Base-by-base conservation (phyloP, 2,113 vertebrate genomes). In the Paradoxurus hermaphroditus region DNA sequence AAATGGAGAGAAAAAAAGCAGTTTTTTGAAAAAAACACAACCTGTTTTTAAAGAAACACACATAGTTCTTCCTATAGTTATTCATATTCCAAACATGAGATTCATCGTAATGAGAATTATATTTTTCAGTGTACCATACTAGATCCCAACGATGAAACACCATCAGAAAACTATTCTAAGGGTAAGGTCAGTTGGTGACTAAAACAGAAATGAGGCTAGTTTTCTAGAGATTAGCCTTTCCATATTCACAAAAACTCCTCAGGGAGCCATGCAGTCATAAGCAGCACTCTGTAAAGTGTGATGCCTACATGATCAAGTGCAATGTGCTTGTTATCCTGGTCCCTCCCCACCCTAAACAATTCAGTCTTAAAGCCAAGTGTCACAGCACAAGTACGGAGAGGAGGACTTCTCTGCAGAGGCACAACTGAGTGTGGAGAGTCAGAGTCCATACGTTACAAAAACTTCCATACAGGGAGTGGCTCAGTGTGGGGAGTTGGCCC, bases 11-110 rank as follows among this genome's bases (percentile, higher is more conserved):
- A 15, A 46, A 81, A 75, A 79, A 81, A 10, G 73, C 31, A 4
- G 9, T 79, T 83, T 91, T 88, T 27, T 21, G n/a, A 65, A 31
- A 85, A 34, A 29, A 82, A 96, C 19, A 89, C 91, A 88, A 75
- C 16, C 41, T 46, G 25, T 78, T 29, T 85, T 70, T 59, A 75
- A 81, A 83, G 25, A 31, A 95, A 88, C 41, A 62, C 41, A 62
- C 2, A n/a, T 11, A 88, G 25, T 36, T 79, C 62, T 34, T 73
- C 41, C 56, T 31, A 19, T 6, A 39, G n/a, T 82, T 56, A 63
- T 31, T 88, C 53, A 19, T 56, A 73, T n/a, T 36, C 84, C 94
- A 56, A 68, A 78, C 21, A 41, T 34, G 68, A 53, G 51, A 46
- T 3, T 34, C 39, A 46, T 27, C 53, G 56, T 4, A 34, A 73